phyloP scores from a whole-genome alignment of 2,113 vertebrate species.

The Glareola pratincola region DNA sequence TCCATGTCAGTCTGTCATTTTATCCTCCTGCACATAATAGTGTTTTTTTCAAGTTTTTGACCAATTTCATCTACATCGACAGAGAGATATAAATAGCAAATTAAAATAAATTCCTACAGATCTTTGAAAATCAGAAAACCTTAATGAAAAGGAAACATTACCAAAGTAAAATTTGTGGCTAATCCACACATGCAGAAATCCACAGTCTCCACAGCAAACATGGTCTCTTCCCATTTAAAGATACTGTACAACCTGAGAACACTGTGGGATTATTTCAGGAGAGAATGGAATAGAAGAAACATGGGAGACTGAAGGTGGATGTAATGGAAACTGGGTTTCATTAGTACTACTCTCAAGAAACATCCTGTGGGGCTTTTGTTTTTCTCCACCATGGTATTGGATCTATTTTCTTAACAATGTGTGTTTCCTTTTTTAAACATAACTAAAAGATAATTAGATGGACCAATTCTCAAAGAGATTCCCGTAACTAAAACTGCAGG shows the following conservation, averaged over 20 bases:
- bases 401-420: background rate
- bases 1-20: background rate
- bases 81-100: background rate
- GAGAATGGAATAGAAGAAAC: background rate
- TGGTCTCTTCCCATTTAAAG: background rate
- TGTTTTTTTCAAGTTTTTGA: background rate
- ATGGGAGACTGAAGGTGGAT: background rate
- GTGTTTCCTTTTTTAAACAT: background rate
- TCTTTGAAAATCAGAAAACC: background rate
- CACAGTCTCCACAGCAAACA: background rate
- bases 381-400: background rate
- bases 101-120: background rate
- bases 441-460: background rate
- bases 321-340: background rate
- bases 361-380: background rate
- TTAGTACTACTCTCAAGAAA: background rate
- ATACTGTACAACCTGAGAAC: background rate
- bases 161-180: background rate
- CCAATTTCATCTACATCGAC: background rate
- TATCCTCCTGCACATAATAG: background rate
- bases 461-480: background rate
- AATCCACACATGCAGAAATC: background rate
- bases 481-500: conserved; percentile 2
- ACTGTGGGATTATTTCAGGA: background rate
- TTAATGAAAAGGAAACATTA: background rate